Evolutionary conservation across 2,797 vertebrate genomes (phyloP).

Genomic region (Onychomys arenicola): DNA sequence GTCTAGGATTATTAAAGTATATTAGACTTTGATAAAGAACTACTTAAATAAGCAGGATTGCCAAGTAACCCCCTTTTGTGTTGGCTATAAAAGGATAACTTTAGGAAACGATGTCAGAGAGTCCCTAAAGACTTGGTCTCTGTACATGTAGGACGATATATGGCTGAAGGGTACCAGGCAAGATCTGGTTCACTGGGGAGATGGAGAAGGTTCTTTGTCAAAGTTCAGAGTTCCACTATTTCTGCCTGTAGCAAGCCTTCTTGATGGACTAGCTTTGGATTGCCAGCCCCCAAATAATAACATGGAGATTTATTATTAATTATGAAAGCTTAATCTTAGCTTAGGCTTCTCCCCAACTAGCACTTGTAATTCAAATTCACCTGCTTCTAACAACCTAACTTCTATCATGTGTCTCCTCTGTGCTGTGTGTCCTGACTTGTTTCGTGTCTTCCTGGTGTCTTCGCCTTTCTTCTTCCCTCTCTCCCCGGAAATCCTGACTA

Average conservation of each 20-base stretch:
- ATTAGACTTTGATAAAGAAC: not conserved
- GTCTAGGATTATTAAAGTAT: constrained; percentile 41
- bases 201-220: not conserved
- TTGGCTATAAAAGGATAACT: not conserved
- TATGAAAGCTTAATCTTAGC: not conserved
- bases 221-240: not conserved
- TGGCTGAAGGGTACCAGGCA: not conserved
- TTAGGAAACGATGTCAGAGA: constrained; percentile 24
- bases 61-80: not conserved
- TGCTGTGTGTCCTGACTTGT: not conserved
- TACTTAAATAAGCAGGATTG: not conserved
- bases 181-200: not conserved
- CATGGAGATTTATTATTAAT: not conserved
- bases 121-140: not conserved
- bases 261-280: not conserved
- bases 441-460: not conserved
- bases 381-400: not conserved
- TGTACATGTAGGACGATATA: not conserved
- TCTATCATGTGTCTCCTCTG: not conserved
- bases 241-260: not conserved
- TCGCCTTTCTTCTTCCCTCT: not conserved
- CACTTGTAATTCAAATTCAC: no score
- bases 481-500: not conserved
- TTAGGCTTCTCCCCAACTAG: no score
- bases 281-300: no score